These are phyloP conservation scores for Elysia chlorotica DNA, from an alignment of 1,140 invertebrate genomes.

Conservation along the genomic window DNA sequence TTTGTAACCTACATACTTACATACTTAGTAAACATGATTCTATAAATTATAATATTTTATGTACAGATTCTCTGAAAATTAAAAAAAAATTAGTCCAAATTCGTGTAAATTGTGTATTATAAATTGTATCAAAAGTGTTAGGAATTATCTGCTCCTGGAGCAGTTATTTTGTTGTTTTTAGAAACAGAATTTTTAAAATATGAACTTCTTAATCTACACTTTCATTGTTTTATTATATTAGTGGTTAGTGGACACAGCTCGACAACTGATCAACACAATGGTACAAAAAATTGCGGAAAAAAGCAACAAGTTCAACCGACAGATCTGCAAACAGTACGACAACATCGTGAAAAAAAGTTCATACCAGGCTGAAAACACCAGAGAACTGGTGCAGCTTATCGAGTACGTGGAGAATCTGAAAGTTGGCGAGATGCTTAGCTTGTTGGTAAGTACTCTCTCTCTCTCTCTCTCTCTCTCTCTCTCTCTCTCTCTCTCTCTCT, in stretches of 20 bases:
- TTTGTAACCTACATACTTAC: too few species aligned
- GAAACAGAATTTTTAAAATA: neutral
- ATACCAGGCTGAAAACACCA: conserved; percentile 82
- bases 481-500: too few species aligned
- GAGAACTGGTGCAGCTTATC: conserved; percentile 81
- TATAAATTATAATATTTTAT: too few species aligned
- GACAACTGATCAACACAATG: conserved; percentile 44
- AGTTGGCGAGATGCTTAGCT: conserved; percentile 50
- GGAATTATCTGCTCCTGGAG: too few species aligned
- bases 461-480: too few species aligned
- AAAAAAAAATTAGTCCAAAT: neutral
- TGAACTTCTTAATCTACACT: neutral
- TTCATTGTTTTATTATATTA: too few species aligned
- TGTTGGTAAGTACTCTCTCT: conserved; percentile 50
- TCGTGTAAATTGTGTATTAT: neutral
- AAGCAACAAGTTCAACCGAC: conserved; percentile 54
- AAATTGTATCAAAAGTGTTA: too few species aligned
- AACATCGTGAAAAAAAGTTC: conserved; percentile 83
- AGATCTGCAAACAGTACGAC: conserved; percentile 71
- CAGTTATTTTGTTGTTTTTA: neutral
- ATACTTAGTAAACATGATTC: too few species aligned
- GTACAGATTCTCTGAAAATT: neutral
- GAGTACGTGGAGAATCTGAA: conserved; percentile 74
- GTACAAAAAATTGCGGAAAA: conserved; percentile 52
- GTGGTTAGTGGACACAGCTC: conserved; percentile 54